Conservation (phyloP, 2,797 vertebrate genomes). For the Pogonophryne albipinna region DNA sequence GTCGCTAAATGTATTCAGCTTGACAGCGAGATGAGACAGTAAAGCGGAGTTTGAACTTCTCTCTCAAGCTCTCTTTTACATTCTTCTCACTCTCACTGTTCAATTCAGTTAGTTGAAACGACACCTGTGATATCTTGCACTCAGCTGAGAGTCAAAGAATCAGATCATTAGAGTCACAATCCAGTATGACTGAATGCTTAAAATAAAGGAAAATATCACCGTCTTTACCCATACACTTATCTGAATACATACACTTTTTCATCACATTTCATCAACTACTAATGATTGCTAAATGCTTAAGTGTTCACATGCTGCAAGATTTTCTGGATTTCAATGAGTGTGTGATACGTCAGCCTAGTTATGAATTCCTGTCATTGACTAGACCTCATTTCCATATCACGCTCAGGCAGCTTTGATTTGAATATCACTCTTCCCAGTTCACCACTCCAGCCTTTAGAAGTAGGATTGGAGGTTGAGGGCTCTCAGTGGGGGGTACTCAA, state of each 20-base stretch:
- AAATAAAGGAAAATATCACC: neutral
- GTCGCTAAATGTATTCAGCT: too few species aligned
- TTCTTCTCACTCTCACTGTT: neutral
- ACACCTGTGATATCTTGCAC: too few species aligned
- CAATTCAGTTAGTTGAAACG: neutral
- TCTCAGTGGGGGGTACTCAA: slow-evolving; percentile 69
- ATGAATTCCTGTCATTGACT: slow-evolving; percentile 74
- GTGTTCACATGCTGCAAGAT: slow-evolving; percentile 43
- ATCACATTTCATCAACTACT: slow-evolving; percentile 35
- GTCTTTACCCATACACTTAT: neutral
- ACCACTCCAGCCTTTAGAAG: slow-evolving; percentile 64
- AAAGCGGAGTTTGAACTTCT: neutral
- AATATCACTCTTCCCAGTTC: slow-evolving; percentile 73
- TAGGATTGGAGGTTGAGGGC: slow-evolving; percentile 74
- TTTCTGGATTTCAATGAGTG: slow-evolving; percentile 26
- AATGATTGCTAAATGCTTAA: slow-evolving; percentile 9
- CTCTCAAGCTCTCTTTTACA: neutral
- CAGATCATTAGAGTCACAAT: slow-evolving; percentile 30
- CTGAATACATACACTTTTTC: slow-evolving; percentile 14
- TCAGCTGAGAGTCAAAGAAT: too few species aligned
- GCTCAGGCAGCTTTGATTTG: slow-evolving; percentile 72
- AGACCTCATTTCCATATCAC: slow-evolving; percentile 72
- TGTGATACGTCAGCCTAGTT: slow-evolving; percentile 60
- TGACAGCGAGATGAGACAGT: neutral
- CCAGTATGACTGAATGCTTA: slow-evolving; percentile 23